Evolutionary conservation across 2,797 vertebrate genomes (phyloP), one percentile per base, ranked within the genome.

Genomic region (Notolabrus celidotus): DNA sequence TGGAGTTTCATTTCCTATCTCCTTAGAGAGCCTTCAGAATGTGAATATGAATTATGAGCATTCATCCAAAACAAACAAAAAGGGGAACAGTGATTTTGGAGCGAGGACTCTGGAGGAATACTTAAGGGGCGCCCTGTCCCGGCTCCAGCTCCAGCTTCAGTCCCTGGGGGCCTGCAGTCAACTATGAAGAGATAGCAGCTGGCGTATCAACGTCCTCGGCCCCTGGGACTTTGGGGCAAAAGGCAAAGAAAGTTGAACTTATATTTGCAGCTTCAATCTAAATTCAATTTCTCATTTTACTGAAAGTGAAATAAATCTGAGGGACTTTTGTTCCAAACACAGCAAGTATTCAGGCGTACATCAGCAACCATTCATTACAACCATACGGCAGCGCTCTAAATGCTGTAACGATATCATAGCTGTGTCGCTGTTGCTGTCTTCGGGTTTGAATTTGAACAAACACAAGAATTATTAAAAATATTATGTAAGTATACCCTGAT

Each of bases 141-240:
- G 46, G 79, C 76, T 82, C 60, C 64, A 46, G 79, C 76, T 82
- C 60, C 67, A 72, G 71, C 65, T 84, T 54, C 61, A 53, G 46
- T 59, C 50, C 79, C 77, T 79, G 80, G 4, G 51, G 85, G 71
- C 74, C 77, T 81, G 70, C 85, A 89, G 81, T 89, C 69, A 80
- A 80, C 67, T 76, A 84, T 86, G 87, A 88, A 88, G 75, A 56
- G 82, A 81, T 63, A 86, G 82, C 88, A 91, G 86, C 86, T 88
- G 89, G 74, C 79, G 36, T 55, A 80, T 81, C 77, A 57, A 52
- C 45, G 27, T 75, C 61, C 76, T 39, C 16, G 66, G 71, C 71
- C 55, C 73, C 60, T 41, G 69, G 67, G 83, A 84, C 86, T 84
- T 73, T 10, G 12, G 83, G 87, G 74, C 73, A 72, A 36, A 75